Percentiles rank a stretch among this genome's conserved stretches.
phyloP scores from a whole-genome alignment of 2,888 invertebrate genomes.

The Hydroisotoma schaefferi region DNA sequence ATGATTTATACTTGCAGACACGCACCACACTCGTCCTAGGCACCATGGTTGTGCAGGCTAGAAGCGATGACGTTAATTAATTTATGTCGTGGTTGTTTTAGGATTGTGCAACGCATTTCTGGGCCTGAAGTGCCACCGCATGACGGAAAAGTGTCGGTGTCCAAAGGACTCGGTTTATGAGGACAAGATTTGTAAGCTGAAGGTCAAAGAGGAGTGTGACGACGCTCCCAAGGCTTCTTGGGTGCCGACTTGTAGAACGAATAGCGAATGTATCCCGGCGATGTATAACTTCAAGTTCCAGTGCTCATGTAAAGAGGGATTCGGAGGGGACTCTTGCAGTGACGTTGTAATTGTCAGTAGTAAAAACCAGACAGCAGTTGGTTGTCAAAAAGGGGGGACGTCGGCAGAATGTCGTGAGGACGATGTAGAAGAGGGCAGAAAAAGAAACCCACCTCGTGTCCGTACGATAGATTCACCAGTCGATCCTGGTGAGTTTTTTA shows the following conservation, averaged over 20 bases:
- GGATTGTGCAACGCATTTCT: slow-evolving; percentile 22
- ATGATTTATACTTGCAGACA: no score
- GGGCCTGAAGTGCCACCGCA: slow-evolving; percentile 17
- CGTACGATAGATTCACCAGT: no score
- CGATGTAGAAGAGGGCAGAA: no score
- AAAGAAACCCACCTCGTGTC: no score
- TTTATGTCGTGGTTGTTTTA: no score
- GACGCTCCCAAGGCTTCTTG: slow-evolving; percentile 16
- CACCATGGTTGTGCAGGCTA: no score
- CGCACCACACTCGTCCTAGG: no score
- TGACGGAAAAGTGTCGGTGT: slow-evolving; percentile 17
- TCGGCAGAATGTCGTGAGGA: no score
- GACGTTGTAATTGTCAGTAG: not conserved
- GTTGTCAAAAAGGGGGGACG: not conserved
- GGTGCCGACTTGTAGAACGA: slow-evolving; percentile 13
- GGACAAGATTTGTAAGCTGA: slow-evolving; percentile 16
- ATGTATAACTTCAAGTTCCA: not conserved
- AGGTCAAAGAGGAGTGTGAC: slow-evolving; percentile 9
- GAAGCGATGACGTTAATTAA: no score
- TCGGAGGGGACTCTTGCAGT: not conserved
- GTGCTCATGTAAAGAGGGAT: not conserved
- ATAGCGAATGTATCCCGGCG: slow-evolving; percentile 10
- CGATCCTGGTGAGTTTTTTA: no score
- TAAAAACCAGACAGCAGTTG: not conserved
- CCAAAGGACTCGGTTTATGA: slow-evolving; percentile 13